phyloP scores from a whole-genome alignment of 2,797 vertebrate genomes.

The Champsocephalus esox region DNA sequence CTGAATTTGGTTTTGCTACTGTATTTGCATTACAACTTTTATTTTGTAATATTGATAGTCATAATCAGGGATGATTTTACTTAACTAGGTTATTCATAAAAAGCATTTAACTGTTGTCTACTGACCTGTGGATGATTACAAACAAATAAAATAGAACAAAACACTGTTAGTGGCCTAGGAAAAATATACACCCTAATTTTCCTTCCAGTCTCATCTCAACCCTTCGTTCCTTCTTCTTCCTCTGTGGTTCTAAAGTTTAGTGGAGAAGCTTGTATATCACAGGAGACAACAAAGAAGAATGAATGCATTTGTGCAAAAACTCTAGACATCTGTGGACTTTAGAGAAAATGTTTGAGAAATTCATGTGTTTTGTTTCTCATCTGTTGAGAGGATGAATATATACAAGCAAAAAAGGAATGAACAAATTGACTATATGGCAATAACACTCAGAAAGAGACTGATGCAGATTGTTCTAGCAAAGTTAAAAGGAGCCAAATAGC shows the following conservation, averaged over 20 bases:
- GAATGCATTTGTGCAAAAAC: conserved; percentile 8
- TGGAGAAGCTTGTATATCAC: conserved; percentile 14
- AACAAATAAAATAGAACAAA: conserved; percentile 26
- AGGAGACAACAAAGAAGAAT: conserved; percentile 18
- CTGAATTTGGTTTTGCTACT: conserved; percentile 40
- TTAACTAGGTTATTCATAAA: conserved; percentile 52
- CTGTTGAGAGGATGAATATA: conserved; percentile 3
- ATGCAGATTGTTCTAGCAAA: conserved; percentile 26
- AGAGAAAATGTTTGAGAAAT: conserved; percentile 13
- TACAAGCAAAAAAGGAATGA: conserved; percentile 3
- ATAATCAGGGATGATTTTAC: conserved; percentile 71
- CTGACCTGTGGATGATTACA: conserved; percentile 80
- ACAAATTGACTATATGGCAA: conserved; percentile 47
- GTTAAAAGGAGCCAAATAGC: conserved; percentile 51
- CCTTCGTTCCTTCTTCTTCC: conserved; percentile 29
- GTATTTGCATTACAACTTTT: conserved; percentile 37
- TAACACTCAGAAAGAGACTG: conserved; percentile 50
- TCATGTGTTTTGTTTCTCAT: conserved; percentile 22
- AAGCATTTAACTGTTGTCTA: conserved; percentile 69
- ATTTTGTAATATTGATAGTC: conserved; percentile 51
- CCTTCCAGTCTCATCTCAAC: conserved; percentile 12
- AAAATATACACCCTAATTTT: conserved; percentile 38
- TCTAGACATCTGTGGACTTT: conserved; percentile 18
- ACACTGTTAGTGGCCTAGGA: conserved; percentile 48
- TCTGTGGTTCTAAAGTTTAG: conserved; percentile 18